phyloP scores from a whole-genome alignment of 2,888 invertebrate species.

The Caenorhabditis uteleia region DNA sequence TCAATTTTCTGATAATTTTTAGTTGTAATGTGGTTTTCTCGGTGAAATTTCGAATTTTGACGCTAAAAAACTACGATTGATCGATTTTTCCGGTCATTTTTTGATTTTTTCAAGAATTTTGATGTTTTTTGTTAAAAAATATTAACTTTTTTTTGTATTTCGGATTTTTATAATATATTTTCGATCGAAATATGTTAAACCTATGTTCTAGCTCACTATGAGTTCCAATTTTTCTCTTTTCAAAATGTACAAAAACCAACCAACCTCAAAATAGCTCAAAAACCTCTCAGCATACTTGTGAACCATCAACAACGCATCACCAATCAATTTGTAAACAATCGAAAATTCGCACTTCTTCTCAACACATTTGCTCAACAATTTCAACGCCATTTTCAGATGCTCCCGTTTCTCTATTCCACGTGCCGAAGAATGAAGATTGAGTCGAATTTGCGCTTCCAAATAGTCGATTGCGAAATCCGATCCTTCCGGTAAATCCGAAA shows the following conservation, averaged over 20 bases:
- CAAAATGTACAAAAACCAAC: background rate
- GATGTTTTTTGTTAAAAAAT: no score
- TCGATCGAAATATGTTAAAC: no score
- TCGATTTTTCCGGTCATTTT: no score
- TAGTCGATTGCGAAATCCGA: constrained; percentile 20
- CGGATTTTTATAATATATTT: no score
- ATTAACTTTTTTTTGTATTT: no score
- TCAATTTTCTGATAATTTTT: no score
- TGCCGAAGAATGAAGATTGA: constrained; percentile 19
- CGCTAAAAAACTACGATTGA: no score
- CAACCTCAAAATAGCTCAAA: constrained; percentile 8
- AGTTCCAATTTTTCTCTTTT: no score
- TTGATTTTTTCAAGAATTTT: no score
- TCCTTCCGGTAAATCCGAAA: constrained; percentile 5
- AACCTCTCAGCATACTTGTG: constrained; percentile 4
- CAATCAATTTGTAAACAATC: constrained; percentile 18
- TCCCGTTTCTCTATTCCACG: constrained; percentile 20
- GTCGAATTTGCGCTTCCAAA: constrained; percentile 33
- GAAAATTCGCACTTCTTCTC: background rate
- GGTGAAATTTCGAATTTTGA: no score
- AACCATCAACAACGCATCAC: constrained; percentile 14
- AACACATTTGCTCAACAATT: constrained; percentile 1
- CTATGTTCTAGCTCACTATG: no score
- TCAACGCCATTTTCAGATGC: constrained; percentile 18
- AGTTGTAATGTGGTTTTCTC: no score